Evolutionary conservation across 1,140 invertebrate genomes (phyloP).

Genomic region (Gryon sp.): DNA sequence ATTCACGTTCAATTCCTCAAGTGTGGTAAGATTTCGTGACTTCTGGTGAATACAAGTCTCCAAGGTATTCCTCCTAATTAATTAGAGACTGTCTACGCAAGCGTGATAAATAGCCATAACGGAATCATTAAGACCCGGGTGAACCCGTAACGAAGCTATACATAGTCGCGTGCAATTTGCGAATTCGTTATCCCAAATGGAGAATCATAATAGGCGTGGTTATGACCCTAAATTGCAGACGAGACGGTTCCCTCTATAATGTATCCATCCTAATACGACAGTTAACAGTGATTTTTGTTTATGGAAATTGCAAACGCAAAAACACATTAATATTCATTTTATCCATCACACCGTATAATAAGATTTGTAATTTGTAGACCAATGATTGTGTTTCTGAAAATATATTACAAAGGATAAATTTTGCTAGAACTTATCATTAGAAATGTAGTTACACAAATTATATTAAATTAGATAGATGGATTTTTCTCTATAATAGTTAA

Average conservation of each 20-base stretch:
- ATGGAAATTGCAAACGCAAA: conserved; percentile 51
- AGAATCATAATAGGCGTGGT: conserved; percentile 61
- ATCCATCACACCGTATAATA: conserved; percentile 9
- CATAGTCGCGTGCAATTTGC: conserved; percentile 65
- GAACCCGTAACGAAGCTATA: conserved; percentile 63
- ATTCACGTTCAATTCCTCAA: conserved; percentile 34
- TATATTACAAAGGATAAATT: no score
- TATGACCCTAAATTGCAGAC: conserved; percentile 55
- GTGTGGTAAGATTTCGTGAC: conserved; percentile 44
- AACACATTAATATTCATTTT: conserved; percentile 52
- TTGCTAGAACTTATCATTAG: no score
- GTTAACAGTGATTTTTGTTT: conserved; percentile 51
- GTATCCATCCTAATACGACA: conserved; percentile 42
- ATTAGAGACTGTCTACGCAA: conserved; percentile 69
- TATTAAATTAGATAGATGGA: no score
- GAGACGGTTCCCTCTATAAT: conserved; percentile 43
- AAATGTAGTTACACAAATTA: no score
- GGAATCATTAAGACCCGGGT: conserved; percentile 70
- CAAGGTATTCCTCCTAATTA: conserved; percentile 67
- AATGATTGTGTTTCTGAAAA: background rate
- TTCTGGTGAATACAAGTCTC: conserved; percentile 63
- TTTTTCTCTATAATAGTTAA: no score
- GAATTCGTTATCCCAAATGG: conserved; percentile 60
- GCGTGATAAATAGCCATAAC: conserved; percentile 73
- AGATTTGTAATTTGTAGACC: conserved; percentile 23